Percentiles rank a stretch among this genome's conserved stretches.
Evolutionary conservation across 2,797 vertebrate species (phyloP).

Genomic region (Anniella stebbinsi): DNA sequence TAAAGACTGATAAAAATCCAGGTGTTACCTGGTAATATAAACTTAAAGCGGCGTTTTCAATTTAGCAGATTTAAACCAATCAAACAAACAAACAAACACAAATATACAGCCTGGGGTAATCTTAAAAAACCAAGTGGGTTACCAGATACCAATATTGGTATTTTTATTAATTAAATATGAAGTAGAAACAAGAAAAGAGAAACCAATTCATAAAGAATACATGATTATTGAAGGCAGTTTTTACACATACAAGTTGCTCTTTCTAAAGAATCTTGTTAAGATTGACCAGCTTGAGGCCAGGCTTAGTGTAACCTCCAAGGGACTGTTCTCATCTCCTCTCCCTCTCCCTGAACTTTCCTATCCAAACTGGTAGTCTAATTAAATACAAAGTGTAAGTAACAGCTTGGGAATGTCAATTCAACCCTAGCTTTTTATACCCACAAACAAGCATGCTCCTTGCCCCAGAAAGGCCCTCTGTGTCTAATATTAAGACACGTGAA

Average conservation of each 20-base stretch:
- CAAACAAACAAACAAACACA: fast-evolving
- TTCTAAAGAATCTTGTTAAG: conserved; percentile 47
- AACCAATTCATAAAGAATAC: conserved; percentile 67
- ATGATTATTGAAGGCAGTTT: conserved; percentile 69
- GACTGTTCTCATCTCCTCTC: not conserved
- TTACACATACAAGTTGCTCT: conserved; percentile 51
- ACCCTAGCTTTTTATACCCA: conserved; percentile 29
- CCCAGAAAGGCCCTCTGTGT: not conserved
- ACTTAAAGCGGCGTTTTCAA: conserved; percentile 52
- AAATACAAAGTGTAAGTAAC: conserved; percentile 23
- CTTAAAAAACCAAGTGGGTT: conserved; percentile 52
- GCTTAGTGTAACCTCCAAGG: not conserved
- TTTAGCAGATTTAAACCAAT: no score
- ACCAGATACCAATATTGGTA: conserved; percentile 29
- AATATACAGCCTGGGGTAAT: conserved; percentile 46
- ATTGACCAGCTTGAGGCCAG: not conserved
- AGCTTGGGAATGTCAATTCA: not conserved
- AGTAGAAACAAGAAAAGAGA: conserved; percentile 53
- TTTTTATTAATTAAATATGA: conserved; percentile 68
- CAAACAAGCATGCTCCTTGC: not conserved
- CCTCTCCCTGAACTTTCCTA: not conserved
- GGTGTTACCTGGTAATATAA: conserved; percentile 47
- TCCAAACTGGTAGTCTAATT: conserved; percentile 25
- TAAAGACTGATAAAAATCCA: conserved; percentile 21
- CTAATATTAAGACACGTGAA: not conserved